Evolutionary conservation across 2,797 vertebrate species (phyloP).

Genomic region (Parauchenoglanis ngamensis): DNA sequence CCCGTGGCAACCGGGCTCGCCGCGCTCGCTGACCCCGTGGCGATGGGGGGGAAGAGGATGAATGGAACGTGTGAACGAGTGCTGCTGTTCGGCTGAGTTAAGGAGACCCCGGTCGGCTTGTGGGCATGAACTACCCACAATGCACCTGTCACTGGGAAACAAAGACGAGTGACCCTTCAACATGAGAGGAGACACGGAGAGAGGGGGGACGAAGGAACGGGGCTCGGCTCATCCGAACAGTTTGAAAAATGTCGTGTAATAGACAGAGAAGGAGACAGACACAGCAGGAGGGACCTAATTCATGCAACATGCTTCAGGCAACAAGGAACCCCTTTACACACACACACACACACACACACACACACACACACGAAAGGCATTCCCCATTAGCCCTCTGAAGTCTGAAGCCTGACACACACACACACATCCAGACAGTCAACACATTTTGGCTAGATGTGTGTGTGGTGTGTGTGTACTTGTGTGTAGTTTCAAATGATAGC

Average conservation of each 20-base stretch:
- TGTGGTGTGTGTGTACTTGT: slow-evolving; percentile 23
- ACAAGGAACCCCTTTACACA: slow-evolving; percentile 63
- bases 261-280: slow-evolving; percentile 35
- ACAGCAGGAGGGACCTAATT: slow-evolving; percentile 44
- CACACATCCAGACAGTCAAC: slow-evolving; percentile 23
- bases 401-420: slow-evolving; percentile 44
- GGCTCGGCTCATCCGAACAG: not conserved
- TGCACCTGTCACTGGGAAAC: not conserved
- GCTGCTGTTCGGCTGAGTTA: slow-evolving; percentile 26
- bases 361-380: slow-evolving; percentile 31
- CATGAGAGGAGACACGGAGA: slow-evolving; percentile 13
- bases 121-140: slow-evolving; percentile 19
- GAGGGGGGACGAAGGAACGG: not conserved
- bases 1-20: slow-evolving; percentile 60
- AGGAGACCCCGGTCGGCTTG: not conserved
- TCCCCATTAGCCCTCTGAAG: slow-evolving; percentile 37
- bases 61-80: slow-evolving; percentile 35
- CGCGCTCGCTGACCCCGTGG: slow-evolving; percentile 34
- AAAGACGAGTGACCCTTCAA: slow-evolving; percentile 7
- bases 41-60: not conserved
- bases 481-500: slow-evolving; percentile 1
- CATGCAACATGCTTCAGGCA: slow-evolving; percentile 60
- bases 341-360: slow-evolving; percentile 41
- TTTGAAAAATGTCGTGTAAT: not conserved
- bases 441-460: not conserved